These are phyloP conservation scores for Tetragnatha montana DNA, from an alignment of 2,888 invertebrate species.

Conservation along the genomic window DNA sequence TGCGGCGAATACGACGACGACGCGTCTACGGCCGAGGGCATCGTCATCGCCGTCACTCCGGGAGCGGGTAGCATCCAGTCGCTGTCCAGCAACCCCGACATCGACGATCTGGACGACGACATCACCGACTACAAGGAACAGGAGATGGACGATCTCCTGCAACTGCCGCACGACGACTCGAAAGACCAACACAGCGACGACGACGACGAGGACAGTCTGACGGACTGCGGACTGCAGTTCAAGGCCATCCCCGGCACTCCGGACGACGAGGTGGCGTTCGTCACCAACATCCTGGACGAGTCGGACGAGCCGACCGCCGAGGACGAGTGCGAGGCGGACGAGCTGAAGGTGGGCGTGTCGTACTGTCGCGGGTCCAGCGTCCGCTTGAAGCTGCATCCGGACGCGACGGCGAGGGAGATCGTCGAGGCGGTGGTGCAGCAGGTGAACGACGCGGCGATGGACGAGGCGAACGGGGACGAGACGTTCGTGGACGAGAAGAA, in stretches of 20 bases:
- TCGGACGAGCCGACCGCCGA: constrained; percentile 24
- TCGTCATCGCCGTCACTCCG: constrained; percentile 34
- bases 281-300: constrained; percentile 38
- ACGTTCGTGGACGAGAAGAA: constrained; percentile 83
- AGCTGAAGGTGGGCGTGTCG: constrained; percentile 91
- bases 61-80: constrained; percentile 2
- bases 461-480: constrained; percentile 85
- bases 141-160: constrained; percentile 52
- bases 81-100: constrained; percentile 42
- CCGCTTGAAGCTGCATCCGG: constrained; percentile 92
- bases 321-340: constrained; percentile 56
- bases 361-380: constrained; percentile 95
- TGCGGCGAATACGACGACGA: constrained; percentile 5
- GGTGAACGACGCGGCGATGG: constrained; percentile 91
- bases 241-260: constrained; percentile 4
- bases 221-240: constrained; percentile 62
- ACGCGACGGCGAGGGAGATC: constrained; percentile 96
- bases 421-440: constrained; percentile 96
- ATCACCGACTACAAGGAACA: constrained; percentile 55
- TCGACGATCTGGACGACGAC: constrained; percentile 56
- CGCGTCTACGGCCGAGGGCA: neutral
- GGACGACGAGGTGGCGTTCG: constrained; percentile 32
- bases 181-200: constrained; percentile 56
- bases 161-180: constrained; percentile 50
- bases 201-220: constrained; percentile 62